A percentile compares a stretch with the other conserved stretches of the same genome.
Evolutionary conservation across 1,140 invertebrate genomes (phyloP).

Genomic region (Euura saliciscinereae): DNA sequence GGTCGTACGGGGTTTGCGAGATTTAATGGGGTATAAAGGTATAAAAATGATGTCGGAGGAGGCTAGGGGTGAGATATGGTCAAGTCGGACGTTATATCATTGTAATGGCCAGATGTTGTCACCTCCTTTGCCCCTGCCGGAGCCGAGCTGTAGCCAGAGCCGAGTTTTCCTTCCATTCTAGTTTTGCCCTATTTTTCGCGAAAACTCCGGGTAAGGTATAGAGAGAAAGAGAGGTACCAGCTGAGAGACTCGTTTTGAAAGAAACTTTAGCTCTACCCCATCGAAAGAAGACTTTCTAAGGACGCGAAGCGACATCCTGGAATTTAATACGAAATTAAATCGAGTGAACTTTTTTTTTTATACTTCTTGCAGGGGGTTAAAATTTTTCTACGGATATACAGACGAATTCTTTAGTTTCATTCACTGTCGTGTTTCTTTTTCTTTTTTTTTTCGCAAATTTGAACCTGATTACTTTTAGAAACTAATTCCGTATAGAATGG

Average conservation of each 20-base stretch:
- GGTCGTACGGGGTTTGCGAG: neutral
- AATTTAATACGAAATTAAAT: neutral
- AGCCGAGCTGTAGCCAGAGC: neutral
- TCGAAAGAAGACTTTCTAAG: neutral
- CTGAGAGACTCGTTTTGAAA: neutral
- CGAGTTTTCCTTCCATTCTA: neutral
- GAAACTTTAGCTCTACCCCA: neutral
- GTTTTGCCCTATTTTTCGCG: no score
- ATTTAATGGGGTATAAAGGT: slow-evolving; percentile 29
- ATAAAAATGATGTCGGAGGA: slow-evolving; percentile 39
- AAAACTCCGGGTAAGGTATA: neutral
- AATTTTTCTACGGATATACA: no score
- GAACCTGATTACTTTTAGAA: no score
- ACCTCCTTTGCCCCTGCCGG: slow-evolving; percentile 15
- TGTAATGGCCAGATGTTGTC: slow-evolving; percentile 45
- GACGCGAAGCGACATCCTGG: no score
- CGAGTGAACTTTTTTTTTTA: neutral
- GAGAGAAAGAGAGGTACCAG: neutral
- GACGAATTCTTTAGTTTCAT: no score
- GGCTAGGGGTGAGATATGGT: slow-evolving; percentile 32
- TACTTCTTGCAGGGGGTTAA: no score
- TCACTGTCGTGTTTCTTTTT: no score
- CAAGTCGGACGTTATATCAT: slow-evolving; percentile 38
- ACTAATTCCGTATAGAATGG: no score
- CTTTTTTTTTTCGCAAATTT: no score